These are phyloP conservation scores for Drosophila leontia DNA, from an alignment of 1,140 invertebrate species.

Conservation along the genomic window DNA sequence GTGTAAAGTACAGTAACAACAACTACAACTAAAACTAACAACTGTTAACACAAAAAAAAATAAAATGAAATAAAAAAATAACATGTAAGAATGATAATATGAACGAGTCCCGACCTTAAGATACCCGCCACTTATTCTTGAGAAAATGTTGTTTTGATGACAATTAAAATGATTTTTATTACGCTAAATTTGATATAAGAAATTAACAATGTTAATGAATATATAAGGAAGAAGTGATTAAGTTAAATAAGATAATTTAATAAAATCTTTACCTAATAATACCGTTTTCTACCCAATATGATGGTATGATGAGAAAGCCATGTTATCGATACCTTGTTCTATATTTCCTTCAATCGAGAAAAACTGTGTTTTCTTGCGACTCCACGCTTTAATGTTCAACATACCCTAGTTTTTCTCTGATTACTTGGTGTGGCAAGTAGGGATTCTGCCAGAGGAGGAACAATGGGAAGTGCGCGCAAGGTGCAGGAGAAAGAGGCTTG, in stretches of 20 bases:
- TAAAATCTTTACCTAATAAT: neutral
- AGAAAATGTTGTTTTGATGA: neutral
- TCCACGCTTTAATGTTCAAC: neutral
- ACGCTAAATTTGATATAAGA: neutral
- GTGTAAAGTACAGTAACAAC: conserved; percentile 46
- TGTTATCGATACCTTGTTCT: neutral
- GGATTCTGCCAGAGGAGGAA: conserved; percentile 43
- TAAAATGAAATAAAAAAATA: conserved; percentile 13
- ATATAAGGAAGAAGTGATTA: too few species aligned
- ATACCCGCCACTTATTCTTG: neutral
- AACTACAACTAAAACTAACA: conserved; percentile 60
- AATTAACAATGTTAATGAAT: neutral
- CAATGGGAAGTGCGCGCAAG: conserved; percentile 64
- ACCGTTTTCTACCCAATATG: neutral
- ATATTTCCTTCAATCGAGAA: neutral
- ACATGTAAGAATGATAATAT: neutral
- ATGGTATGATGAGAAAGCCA: neutral
- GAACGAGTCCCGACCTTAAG: neutral
- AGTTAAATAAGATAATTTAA: neutral
- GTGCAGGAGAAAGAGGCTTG: conserved; percentile 60
- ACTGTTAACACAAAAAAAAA: conserved; percentile 49
- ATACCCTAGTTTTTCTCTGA: neutral
- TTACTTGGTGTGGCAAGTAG: conserved; percentile 27
- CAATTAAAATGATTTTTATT: neutral
- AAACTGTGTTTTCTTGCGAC: too few species aligned